A percentile compares a stretch with the other conserved stretches of the same genome.
Conservation (phyloP, 2,797 vertebrate species). For the Danio tinwini region DNA sequence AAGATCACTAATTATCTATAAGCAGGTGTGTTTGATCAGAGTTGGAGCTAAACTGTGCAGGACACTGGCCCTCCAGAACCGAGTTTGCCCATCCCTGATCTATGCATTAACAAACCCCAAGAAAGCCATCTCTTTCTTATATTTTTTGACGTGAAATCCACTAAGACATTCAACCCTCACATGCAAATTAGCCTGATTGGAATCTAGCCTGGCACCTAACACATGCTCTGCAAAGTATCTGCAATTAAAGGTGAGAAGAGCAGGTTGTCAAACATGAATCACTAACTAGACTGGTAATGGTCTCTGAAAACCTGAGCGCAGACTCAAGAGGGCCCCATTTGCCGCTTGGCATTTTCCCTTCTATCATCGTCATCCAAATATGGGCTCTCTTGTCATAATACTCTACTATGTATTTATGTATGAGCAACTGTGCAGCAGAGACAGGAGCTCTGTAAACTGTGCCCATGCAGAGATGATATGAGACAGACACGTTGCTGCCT, state of each 20-base stretch:
- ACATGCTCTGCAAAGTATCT: conserved; percentile 21
- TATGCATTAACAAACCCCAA: background rate
- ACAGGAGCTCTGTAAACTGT: background rate
- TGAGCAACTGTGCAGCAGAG: background rate
- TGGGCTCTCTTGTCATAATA: conserved; percentile 41
- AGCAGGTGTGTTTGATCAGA: no score
- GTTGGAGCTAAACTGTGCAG: no score
- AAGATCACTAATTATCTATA: no score
- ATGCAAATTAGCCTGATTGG: conserved; percentile 21
- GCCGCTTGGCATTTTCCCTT: conserved; percentile 32
- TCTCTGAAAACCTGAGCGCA: conserved; percentile 13
- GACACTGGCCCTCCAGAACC: no score
- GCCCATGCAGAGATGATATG: conserved; percentile 6
- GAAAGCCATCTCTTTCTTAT: background rate
- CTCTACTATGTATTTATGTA: conserved; percentile 27
- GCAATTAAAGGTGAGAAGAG: conserved; percentile 35
- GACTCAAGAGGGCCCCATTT: conserved; percentile 27
- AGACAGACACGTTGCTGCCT: conserved; percentile 23
- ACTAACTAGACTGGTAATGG: conserved; percentile 28
- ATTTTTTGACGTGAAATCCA: background rate
- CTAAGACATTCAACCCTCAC: conserved; percentile 9
- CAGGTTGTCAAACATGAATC: conserved; percentile 13
- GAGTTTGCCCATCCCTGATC: no score
- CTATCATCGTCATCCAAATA: conserved; percentile 41
- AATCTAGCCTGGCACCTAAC: background rate